phyloP scores from a whole-genome alignment of 2,888 invertebrate species.

The Cylloceria caligata region DNA sequence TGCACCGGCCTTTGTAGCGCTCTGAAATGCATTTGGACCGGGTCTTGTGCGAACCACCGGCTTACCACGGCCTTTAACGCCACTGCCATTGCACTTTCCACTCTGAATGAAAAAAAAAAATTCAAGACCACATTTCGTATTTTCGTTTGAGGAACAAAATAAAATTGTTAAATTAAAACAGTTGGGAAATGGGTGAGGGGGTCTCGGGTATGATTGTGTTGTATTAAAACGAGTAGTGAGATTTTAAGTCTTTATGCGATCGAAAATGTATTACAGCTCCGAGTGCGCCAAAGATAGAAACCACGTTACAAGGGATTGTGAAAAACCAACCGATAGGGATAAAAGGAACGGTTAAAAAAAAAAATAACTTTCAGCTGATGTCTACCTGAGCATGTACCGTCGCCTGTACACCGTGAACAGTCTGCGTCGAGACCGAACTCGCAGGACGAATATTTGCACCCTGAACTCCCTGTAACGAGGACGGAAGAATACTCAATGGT shows the following conservation, averaged over 20 bases:
- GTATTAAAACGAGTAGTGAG: slow-evolving; percentile 28
- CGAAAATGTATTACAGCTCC: background rate
- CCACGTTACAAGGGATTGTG: slow-evolving; percentile 4
- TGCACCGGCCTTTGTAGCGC: slow-evolving; percentile 89
- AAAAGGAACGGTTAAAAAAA: slow-evolving; percentile 5
- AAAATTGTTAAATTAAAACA: slow-evolving; percentile 32
- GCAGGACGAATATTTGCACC: slow-evolving; percentile 89
- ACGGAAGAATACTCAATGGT: slow-evolving; percentile 87
- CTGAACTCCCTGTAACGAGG: slow-evolving; percentile 85
- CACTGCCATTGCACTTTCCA: slow-evolving; percentile 82
- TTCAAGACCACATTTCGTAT: slow-evolving; percentile 46
- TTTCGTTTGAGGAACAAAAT: slow-evolving; percentile 49
- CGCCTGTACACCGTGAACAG: slow-evolving; percentile 85
- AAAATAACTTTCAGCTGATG: slow-evolving; percentile 30
- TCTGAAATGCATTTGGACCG: slow-evolving; percentile 86
- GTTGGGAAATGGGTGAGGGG: background rate
- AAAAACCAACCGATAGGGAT: slow-evolving; percentile 6
- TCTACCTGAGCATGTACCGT: slow-evolving; percentile 82
- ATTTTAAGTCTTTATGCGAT: slow-evolving; percentile 16
- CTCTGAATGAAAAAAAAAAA: slow-evolving; percentile 77
- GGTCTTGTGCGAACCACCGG: slow-evolving; percentile 89
- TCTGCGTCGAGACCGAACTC: slow-evolving; percentile 94
- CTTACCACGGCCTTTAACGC: slow-evolving; percentile 90
- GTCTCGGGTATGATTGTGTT: slow-evolving; percentile 23
- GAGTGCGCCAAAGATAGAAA: slow-evolving; percentile 21